Evolutionary conservation across 2,888 invertebrate genomes (phyloP).

Genomic region (Seira sanloemensis): DNA sequence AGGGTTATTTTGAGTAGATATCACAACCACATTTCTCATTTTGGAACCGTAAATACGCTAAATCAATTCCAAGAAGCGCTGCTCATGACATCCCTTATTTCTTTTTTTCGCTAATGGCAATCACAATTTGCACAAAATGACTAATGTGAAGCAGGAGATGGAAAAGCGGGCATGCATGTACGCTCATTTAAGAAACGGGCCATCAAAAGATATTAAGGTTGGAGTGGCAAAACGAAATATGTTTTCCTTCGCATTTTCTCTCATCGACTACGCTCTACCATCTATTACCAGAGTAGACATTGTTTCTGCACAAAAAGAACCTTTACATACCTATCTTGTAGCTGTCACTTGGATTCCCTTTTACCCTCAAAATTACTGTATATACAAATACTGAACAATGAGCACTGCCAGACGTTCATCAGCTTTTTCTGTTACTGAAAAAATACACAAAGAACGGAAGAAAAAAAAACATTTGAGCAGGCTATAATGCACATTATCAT

Average conservation of each 20-base stretch:
- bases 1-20: not conserved
- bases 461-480: constrained; percentile 17
- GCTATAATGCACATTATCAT: constrained; percentile 18
- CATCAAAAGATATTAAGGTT: constrained; percentile 56
- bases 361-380: not conserved
- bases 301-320: not conserved
- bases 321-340: too few relatives aligned
- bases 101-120: constrained; percentile 62
- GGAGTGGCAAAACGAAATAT: constrained; percentile 3
- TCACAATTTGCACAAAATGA: constrained; percentile 62
- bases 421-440: constrained; percentile 15
- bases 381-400: not conserved
- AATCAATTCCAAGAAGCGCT: constrained; percentile 59
- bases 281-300: too few relatives aligned
- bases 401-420: constrained; percentile 17
- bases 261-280: not conserved
- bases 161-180: constrained; percentile 30
- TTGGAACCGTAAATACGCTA: constrained; percentile 41
- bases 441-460: constrained; percentile 16
- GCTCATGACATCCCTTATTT: constrained; percentile 58
- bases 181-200: constrained; percentile 61
- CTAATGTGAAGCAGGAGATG: constrained; percentile 43
- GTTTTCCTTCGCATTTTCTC: constrained; percentile 27
- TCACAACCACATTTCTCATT: constrained; percentile 31
- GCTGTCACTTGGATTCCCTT: not conserved